Evolutionary conservation across 1,140 invertebrate genomes (phyloP).

Genomic region (Nymphalis io): DNA sequence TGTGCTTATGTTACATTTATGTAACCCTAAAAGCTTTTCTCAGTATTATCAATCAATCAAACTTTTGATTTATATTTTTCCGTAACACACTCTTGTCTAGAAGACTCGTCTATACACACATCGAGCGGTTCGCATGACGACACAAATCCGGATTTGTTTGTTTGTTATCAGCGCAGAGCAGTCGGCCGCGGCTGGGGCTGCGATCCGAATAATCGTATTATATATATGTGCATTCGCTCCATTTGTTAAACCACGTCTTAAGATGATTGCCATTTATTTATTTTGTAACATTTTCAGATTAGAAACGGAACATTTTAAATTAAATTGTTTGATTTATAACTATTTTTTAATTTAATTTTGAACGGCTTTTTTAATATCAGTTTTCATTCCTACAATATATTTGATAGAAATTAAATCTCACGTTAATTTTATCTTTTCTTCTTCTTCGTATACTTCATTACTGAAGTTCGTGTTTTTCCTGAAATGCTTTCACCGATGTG

Average conservation of each 20-base stretch:
- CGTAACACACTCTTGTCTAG: background rate
- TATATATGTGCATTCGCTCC: slow-evolving; percentile 53
- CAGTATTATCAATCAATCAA: slow-evolving; percentile 5
- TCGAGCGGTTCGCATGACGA: slow-evolving; percentile 69
- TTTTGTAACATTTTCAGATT: background rate
- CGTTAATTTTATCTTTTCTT: too few species aligned
- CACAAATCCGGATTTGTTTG: slow-evolving; percentile 81
- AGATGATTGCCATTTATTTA: slow-evolving; percentile 24
- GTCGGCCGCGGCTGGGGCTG: slow-evolving; percentile 68
- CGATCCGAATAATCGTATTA: slow-evolving; percentile 68
- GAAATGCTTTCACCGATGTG: too few species aligned
- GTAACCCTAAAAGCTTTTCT: background rate
- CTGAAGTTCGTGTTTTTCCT: too few species aligned
- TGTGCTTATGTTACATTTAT: background rate
- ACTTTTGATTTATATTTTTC: slow-evolving; percentile 3
- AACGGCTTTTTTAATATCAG: too few species aligned
- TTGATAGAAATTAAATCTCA: too few species aligned
- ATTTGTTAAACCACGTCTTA: slow-evolving; percentile 45
- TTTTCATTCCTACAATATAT: too few species aligned
- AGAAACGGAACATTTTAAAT: background rate
- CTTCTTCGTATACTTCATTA: too few species aligned
- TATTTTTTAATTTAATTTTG: background rate
- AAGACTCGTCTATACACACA: slow-evolving; percentile 17
- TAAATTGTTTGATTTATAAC: background rate
- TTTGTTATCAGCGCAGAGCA: slow-evolving; percentile 80